phyloP scores from a whole-genome alignment of 2,888 invertebrate genomes.

The Habrosyne pyritoides region DNA sequence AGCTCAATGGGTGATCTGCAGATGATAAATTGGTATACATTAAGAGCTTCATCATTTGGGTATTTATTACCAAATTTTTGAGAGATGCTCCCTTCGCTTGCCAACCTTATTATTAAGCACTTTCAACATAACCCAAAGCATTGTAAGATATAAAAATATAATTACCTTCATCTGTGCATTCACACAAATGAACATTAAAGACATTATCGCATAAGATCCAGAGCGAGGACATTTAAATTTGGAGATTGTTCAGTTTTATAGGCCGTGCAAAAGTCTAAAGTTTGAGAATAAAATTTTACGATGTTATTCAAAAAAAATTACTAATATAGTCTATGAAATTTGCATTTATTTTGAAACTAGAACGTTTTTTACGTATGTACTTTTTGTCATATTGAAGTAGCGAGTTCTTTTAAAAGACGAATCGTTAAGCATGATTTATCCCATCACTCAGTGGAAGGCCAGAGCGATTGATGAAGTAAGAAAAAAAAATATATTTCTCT shows the following conservation, averaged over 20 bases:
- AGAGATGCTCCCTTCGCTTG: background rate
- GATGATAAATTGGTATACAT: no score
- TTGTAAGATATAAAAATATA: background rate
- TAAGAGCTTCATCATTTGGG: no score
- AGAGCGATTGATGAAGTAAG: no score
- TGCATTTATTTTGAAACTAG: no score
- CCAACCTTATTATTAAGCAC: background rate
- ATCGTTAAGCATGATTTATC: no score
- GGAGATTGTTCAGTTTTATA: background rate
- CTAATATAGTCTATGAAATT: no score
- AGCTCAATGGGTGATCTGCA: no score
- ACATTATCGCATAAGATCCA: background rate
- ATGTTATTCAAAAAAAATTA: background rate
- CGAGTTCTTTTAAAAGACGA: no score
- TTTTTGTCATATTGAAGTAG: no score
- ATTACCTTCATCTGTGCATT: slow-evolving; percentile 3
- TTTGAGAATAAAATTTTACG: background rate
- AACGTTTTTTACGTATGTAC: no score
- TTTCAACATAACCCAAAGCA: background rate
- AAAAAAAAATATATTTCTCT: no score
- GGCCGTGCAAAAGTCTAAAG: background rate
- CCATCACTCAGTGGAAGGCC: no score
- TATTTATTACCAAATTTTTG: background rate
- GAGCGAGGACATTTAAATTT: background rate
- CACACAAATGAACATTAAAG: background rate